Evolutionary conservation across 2,888 invertebrate genomes (phyloP).

Genomic region (Pristionchus mayeri): DNA sequence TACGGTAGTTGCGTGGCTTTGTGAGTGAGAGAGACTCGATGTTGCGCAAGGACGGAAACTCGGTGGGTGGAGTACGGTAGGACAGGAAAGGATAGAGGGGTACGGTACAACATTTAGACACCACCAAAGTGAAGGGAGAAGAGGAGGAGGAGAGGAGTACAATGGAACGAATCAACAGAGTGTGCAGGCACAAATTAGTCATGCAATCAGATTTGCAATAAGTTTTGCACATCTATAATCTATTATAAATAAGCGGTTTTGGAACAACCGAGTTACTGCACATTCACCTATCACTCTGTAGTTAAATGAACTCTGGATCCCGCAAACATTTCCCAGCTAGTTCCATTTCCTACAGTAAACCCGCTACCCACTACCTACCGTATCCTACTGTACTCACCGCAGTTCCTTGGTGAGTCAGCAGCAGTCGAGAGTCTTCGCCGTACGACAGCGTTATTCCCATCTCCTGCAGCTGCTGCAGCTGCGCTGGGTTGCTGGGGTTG

Average conservation of each 20-base stretch:
- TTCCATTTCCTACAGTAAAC: neutral
- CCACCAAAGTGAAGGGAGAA: constrained; percentile 42
- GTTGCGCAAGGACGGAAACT: neutral
- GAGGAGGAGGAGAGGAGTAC: neutral
- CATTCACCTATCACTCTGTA: neutral
- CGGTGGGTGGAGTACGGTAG: neutral
- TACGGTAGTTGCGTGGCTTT: neutral
- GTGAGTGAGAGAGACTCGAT: neutral
- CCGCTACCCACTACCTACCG: neutral
- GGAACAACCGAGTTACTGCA: no score
- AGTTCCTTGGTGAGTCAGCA: constrained; percentile 87
- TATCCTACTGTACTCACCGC: constrained; percentile 81
- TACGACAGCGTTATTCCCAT: constrained; percentile 96
- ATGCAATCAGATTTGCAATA: no score
- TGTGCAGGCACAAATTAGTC: no score
- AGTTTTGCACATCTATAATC: no score
- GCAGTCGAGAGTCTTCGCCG: constrained; percentile 90
- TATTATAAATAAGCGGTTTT: no score
- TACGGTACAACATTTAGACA: constrained; percentile 16
- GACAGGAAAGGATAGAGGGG: neutral
- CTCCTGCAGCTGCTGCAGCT: constrained; percentile 88
- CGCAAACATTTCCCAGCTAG: neutral
- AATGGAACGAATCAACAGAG: neutral
- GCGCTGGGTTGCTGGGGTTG: constrained; percentile 88
- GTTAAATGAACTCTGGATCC: neutral